Base-by-base conservation (phyloP, 2,888 invertebrate genomes). In the Rotaria socialis region DNA sequence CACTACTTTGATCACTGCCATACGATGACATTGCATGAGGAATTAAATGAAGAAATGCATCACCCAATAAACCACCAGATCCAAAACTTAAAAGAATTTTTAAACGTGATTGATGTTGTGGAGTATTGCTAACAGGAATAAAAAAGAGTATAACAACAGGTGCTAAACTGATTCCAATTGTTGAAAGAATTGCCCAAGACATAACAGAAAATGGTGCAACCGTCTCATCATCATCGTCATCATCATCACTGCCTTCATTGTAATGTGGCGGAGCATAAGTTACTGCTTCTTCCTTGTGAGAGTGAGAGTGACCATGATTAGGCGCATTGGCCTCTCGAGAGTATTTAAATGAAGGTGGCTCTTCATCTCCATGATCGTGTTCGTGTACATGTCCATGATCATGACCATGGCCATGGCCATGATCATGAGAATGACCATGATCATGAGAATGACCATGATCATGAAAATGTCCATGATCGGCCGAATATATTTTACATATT, bases 41-140 rank as follows among this genome's bases (percentile, higher is more conserved):
- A 90, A 99, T 99, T 88, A 99, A 92, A 92, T 99, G 99, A 11
- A 99, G 93, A 91, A 99, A 99, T 0, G 99, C 98, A 92, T 99
- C 99, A 14, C 99, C 99, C 0, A 99, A 93, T 24, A 99, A 93
- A 84, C 99, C 96, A 75, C 92, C 92, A 50, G 91, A 91, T 8
- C 92, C 92, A 89, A 92, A 92, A 87, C 90, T 91, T 35, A 92
- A 89, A 50, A 93, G 87, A 75, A 97, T 93, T 92, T 97, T 98
- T 14, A 98, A 92, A 67, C 96, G 92, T 1, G 96, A 95, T 90
- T 95, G 94, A 90, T 95, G 94, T 89, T 95, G 94, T 47, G 84
- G 52, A 55, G 10, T 87, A 50, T 87, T 85, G 35, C 55, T 85
- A 55, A 85, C 80, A n/a, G 85, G 85, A n/a, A 87, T 84, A 35